These are phyloP conservation scores for Poecile montanus DNA, from an alignment of 2,797 vertebrate genomes.

Conservation along the genomic window DNA sequence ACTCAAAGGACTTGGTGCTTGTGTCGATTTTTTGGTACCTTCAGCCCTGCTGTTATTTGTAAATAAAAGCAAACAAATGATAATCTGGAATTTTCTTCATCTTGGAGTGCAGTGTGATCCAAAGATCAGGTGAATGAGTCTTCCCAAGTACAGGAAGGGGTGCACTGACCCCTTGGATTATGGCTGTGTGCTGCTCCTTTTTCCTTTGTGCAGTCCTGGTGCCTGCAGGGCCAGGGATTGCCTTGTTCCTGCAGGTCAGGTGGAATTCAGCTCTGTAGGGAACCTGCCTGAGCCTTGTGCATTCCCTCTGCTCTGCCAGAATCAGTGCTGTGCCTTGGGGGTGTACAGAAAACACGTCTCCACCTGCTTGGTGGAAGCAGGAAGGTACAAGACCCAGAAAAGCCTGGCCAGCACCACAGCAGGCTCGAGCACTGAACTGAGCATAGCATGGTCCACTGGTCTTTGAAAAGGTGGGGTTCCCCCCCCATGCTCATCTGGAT, in stretches of 20 bases:
- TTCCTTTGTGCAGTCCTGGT: neutral
- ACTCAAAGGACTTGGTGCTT: neutral
- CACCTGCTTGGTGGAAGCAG: neutral
- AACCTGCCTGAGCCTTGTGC: neutral
- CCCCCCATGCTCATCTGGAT: neutral
- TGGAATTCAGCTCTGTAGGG: neutral
- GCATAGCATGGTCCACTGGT: accelerated
- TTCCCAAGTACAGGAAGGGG: accelerated
- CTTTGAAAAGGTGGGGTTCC: neutral
- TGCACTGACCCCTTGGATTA: accelerated
- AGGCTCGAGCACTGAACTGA: neutral
- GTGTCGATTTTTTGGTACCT: neutral
- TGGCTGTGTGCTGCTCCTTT: neutral
- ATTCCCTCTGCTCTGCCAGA: neutral
- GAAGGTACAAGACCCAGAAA: neutral
- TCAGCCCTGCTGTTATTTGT: neutral
- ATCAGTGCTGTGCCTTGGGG: neutral
- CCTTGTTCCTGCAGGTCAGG: accelerated
- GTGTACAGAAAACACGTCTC: neutral
- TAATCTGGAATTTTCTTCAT: neutral
- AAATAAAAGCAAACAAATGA: neutral
- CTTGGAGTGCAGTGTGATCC: neutral
- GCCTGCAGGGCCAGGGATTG: neutral
- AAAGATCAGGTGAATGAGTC: neutral
- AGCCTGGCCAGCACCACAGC: neutral